These are phyloP conservation scores for Xylocopa sonorina DNA, from an alignment of 1,140 invertebrate genomes.

Conservation along the genomic window DNA sequence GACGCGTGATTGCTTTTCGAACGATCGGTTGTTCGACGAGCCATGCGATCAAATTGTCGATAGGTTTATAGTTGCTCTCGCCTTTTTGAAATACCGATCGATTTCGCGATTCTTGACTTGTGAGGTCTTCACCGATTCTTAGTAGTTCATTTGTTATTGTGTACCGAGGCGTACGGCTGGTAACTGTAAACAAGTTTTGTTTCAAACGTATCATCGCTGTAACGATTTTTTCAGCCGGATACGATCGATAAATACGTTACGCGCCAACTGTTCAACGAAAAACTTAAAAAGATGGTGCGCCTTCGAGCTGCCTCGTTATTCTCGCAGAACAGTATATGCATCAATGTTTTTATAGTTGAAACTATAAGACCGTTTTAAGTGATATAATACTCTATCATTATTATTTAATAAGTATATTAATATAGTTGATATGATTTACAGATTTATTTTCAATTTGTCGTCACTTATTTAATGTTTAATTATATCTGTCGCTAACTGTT, in stretches of 20 bases:
- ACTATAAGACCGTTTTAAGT: no score
- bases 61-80: not conserved
- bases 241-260: conserved; percentile 60
- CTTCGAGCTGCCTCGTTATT: not conserved
- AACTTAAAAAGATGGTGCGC: not conserved
- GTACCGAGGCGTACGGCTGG: not conserved
- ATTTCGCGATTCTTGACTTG: not conserved
- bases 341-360: not conserved
- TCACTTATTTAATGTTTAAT: no score
- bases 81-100: not conserved
- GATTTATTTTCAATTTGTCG: not conserved
- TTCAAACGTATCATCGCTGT: not conserved
- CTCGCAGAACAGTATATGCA: not conserved
- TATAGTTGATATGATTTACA: not conserved
- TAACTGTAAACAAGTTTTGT: not conserved
- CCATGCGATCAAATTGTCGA: conserved; percentile 1
- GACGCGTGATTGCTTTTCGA: no score
- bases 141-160: not conserved
- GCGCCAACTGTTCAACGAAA: conserved; percentile 19
- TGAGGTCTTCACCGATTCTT: not conserved
- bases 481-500: no score
- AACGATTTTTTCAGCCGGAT: conserved; percentile 11
- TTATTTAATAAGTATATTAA: no score
- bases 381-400: no score
- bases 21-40: not conserved